A percentile compares a stretch with the other conserved stretches of the same genome.
Evolutionary conservation across 1,140 invertebrate species (phyloP).

Genomic region (Acromyrmex heyeri): DNA sequence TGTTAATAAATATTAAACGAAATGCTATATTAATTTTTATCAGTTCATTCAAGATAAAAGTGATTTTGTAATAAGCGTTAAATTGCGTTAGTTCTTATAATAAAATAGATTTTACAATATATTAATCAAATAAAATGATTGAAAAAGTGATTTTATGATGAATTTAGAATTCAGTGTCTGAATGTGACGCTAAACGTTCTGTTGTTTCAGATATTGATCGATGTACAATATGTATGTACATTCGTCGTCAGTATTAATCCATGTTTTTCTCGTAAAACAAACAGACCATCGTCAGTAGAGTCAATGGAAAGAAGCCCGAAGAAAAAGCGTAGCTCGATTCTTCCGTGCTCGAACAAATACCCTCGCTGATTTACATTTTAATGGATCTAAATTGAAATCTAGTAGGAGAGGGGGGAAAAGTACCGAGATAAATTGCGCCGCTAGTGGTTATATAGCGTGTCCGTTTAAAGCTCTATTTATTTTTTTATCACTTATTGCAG

Average conservation of each 20-base stretch:
- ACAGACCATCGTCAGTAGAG: conserved; percentile 25
- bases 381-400: conserved; percentile 83
- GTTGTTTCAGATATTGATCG: not conserved
- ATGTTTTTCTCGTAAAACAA: conserved; percentile 3
- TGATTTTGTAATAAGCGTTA: not conserved
- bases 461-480: conserved; percentile 74
- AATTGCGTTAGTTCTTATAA: too few relatives aligned
- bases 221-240: not conserved
- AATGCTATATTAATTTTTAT: not conserved
- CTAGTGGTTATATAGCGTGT: conserved; percentile 62
- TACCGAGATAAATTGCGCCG: conserved; percentile 73
- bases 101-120: too few relatives aligned
- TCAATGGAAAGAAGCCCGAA: conserved; percentile 25
- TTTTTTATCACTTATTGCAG: conserved; percentile 70
- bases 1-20: conserved; percentile 9
- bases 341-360: conserved; percentile 72
- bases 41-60: not conserved
- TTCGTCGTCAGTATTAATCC: conserved; percentile 32
- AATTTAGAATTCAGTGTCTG: not conserved
- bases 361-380: conserved; percentile 79
- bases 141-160: not conserved
- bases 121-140: not conserved
- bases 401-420: conserved; percentile 31
- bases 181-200: not conserved
- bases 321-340: conserved; percentile 63